These are phyloP conservation scores for Apodemus sylvaticus DNA, from an alignment of 2,113 vertebrate genomes.

Conservation along the genomic window DNA sequence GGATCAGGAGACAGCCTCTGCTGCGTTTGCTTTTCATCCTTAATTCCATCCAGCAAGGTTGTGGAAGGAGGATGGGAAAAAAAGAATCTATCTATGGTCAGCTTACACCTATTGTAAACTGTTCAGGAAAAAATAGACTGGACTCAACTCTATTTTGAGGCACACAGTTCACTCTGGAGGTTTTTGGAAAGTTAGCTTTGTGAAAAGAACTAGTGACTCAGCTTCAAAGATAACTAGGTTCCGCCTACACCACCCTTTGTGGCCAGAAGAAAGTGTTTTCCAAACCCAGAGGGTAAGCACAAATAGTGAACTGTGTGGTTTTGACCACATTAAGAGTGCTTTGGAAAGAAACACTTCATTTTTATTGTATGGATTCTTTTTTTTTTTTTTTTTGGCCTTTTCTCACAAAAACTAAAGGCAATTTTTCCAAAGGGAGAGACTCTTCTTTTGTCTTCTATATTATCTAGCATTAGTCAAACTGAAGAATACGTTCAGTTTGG, in stretches of 20 bases:
- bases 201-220: conserved; percentile 57
- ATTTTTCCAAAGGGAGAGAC: neutral
- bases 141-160: neutral
- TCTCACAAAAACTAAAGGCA: neutral
- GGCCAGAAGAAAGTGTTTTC: conserved; percentile 49
- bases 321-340: neutral
- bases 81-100: neutral
- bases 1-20: neutral
- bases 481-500: conserved; percentile 14
- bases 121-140: neutral
- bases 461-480: neutral
- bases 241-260: neutral
- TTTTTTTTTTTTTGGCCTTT: neutral
- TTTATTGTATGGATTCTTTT: neutral
- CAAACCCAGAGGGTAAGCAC: neutral
- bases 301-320: neutral
- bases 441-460: neutral
- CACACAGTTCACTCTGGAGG: neutral
- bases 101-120: neutral
- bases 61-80: neutral
- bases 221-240: neutral
- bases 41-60: neutral
- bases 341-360: neutral
- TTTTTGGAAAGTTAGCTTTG: conserved; percentile 58
- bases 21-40: neutral